phyloP scores from a whole-genome alignment of 2,888 invertebrate genomes.

The Ligdia adustata region DNA sequence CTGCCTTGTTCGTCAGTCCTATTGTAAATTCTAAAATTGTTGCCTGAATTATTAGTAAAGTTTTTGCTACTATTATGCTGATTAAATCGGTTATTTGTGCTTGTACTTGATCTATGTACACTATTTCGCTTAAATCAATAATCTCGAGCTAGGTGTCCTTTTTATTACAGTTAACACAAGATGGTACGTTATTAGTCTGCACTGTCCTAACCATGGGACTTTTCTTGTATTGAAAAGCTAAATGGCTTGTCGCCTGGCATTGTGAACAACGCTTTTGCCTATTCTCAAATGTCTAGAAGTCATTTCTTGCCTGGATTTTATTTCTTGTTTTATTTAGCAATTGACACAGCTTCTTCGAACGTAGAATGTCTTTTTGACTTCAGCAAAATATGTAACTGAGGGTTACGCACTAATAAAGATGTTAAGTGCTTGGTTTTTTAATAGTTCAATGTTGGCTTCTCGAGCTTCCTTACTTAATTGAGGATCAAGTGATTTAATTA shows the following conservation, averaged over 20 bases:
- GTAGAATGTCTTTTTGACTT: neutral
- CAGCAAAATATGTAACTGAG: neutral
- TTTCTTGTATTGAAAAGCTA: neutral
- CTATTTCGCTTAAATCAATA: neutral
- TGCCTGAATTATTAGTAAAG: no score
- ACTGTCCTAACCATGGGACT: neutral
- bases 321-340: slow-evolving; percentile 1
- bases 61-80: neutral
- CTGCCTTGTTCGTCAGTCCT: neutral
- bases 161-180: neutral
- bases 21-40: no score
- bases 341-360: neutral
- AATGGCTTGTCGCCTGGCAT: neutral
- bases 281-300: neutral
- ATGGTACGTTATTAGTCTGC: neutral
- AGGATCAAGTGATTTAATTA: neutral
- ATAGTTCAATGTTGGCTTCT: neutral
- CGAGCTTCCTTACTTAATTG: neutral
- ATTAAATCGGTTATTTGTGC: no score
- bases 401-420: neutral
- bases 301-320: neutral
- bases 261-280: neutral
- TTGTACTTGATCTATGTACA: neutral
- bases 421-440: neutral
- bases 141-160: neutral